These are phyloP conservation scores for Idaea biselata DNA, from an alignment of 2,888 invertebrate species.

Conservation along the genomic window DNA sequence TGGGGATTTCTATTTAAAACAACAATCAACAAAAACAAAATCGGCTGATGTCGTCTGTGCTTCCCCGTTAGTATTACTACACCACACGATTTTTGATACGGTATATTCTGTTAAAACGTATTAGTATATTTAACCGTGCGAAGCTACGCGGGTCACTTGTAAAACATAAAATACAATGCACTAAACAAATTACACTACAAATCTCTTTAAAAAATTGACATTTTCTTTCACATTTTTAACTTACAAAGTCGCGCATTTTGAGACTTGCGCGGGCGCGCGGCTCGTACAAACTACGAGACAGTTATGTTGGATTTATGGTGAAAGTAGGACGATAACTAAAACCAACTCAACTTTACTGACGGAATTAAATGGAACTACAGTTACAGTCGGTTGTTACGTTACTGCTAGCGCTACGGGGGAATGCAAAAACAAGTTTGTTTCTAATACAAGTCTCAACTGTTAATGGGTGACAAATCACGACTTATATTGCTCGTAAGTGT, in stretches of 20 bases:
- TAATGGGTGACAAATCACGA: neutral
- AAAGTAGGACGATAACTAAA: slow-evolving; percentile 48
- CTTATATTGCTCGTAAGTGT: neutral
- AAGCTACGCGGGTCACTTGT: too few relatives aligned
- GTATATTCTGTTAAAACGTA: too few relatives aligned
- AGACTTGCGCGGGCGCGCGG: neutral
- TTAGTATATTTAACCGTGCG: too few relatives aligned
- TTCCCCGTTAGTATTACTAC: too few relatives aligned
- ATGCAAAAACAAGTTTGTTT: neutral
- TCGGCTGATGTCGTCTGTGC: too few relatives aligned
- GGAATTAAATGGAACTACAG: neutral
- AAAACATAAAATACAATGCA: too few relatives aligned
- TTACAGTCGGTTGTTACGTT: neutral
- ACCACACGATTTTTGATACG: too few relatives aligned
- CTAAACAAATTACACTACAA: slow-evolving; percentile 5
- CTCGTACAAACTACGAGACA: slow-evolving; percentile 25
- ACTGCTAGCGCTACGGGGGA: neutral
- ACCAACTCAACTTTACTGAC: slow-evolving; percentile 2
- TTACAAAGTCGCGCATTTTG: slow-evolving; percentile 48
- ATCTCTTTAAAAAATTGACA: neutral
- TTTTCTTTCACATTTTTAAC: slow-evolving; percentile 25
- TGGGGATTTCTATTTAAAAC: too few relatives aligned
- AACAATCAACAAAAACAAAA: too few relatives aligned
- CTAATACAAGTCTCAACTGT: neutral
- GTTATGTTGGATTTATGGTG: slow-evolving; percentile 43